These are phyloP conservation scores for Orthonyx spaldingii DNA, from an alignment of 2,113 vertebrate species.

Conservation along the genomic window DNA sequence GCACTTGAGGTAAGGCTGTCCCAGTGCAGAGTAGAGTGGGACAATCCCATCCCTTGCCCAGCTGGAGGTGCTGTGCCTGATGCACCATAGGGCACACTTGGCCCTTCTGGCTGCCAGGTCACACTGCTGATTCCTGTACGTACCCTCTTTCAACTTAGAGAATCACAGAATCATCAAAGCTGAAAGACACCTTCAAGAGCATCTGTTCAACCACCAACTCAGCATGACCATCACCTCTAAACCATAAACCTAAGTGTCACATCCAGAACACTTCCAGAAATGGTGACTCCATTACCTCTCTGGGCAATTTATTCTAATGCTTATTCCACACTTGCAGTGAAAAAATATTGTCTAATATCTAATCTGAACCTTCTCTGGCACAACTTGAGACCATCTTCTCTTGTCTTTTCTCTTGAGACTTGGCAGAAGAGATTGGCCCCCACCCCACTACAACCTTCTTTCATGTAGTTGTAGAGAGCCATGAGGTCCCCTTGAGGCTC, in stretches of 20 bases:
- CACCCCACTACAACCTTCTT: background rate
- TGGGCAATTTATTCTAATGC: background rate
- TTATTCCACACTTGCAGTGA: background rate
- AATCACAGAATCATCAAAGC: background rate
- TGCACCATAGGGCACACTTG: accelerated
- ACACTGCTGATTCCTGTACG: background rate
- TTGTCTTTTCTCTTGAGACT: background rate
- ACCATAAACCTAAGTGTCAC: background rate
- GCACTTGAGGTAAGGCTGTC: accelerated
- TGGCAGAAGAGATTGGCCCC: background rate
- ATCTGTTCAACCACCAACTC: background rate
- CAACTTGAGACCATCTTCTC: background rate
- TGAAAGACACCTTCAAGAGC: background rate
- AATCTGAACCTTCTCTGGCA: background rate
- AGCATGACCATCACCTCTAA: background rate
- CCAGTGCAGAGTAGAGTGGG: background rate
- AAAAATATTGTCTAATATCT: background rate
- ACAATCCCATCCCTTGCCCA: accelerated
- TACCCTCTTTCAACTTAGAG: background rate
- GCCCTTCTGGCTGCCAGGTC: background rate
- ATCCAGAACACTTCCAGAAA: background rate
- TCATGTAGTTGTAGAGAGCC: background rate
- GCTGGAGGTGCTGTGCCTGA: accelerated
- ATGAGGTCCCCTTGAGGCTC: background rate
- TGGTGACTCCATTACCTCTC: background rate